Evolutionary conservation across 2,797 vertebrate genomes (phyloP).

Genomic region (Catostomus latipinnis): DNA sequence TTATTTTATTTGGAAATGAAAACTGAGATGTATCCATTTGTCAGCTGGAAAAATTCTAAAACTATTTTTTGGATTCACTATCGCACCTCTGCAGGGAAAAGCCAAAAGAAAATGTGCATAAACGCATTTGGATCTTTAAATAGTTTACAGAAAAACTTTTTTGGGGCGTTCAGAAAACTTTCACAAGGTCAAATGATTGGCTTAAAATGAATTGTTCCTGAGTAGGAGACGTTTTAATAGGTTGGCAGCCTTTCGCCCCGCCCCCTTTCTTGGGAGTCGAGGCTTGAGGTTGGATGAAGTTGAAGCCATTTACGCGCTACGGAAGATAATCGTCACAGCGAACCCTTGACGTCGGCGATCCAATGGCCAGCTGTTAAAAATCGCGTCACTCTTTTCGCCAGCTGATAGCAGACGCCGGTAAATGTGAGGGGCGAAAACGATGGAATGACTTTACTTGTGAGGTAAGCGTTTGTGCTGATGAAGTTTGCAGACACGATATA

Average conservation of each 20-base stretch:
- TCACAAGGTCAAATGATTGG: slow-evolving; percentile 49
- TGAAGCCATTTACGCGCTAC: slow-evolving; percentile 16
- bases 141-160: slow-evolving; percentile 29
- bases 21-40: no score
- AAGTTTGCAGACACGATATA: neutral
- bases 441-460: neutral
- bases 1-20: no score
- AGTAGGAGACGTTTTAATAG: slow-evolving; percentile 23
- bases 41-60: no score
- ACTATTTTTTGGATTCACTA: neutral
- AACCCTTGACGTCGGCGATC: slow-evolving; percentile 71
- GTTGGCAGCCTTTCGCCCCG: slow-evolving; percentile 3
- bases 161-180: slow-evolving; percentile 41
- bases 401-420: slow-evolving; percentile 85
- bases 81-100: neutral
- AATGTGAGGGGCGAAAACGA: slow-evolving; percentile 34
- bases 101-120: neutral
- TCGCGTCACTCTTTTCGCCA: slow-evolving; percentile 88
- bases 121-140: neutral
- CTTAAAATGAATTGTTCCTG: slow-evolving; percentile 16
- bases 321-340: slow-evolving; percentile 67
- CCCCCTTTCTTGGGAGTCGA: neutral
- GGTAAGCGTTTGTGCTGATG: slow-evolving; percentile 33
- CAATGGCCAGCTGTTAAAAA: slow-evolving; percentile 66
- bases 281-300: slow-evolving; percentile 22